Evolutionary conservation across 2,113 vertebrate genomes (phyloP).

Genomic region (Thryonomys swinderianus): DNA sequence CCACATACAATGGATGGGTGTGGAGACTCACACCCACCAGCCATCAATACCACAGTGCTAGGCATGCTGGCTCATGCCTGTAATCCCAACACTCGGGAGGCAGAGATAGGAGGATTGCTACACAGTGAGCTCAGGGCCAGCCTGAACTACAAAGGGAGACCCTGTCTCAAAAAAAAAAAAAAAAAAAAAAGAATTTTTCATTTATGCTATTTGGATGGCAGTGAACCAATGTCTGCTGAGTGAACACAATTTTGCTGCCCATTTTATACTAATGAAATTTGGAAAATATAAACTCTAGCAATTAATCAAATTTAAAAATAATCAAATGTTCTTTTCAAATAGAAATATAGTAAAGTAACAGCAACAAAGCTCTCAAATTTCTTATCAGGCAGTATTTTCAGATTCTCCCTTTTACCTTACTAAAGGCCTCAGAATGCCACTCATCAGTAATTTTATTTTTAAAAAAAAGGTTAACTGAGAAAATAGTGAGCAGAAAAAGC

Average conservation of each 20-base stretch:
- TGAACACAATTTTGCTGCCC: neutral
- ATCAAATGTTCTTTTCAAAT: slow-evolving; percentile 41
- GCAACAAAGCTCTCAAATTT: slow-evolving; percentile 1
- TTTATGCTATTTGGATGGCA: neutral
- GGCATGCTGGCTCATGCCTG: no score
- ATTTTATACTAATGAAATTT: slow-evolving; percentile 10
- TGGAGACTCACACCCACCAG: no score
- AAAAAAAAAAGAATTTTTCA: neutral
- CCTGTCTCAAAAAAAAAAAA: no score
- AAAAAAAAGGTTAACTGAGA: slow-evolving; percentile 32
- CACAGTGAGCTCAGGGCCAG: no score
- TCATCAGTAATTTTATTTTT: neutral
- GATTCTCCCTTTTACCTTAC: slow-evolving; percentile 37
- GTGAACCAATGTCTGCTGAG: slow-evolving; percentile 15
- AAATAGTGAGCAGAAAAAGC: neutral
- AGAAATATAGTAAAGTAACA: neutral
- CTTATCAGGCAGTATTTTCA: neutral
- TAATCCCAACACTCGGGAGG: no score
- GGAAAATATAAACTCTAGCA: slow-evolving; percentile 33
- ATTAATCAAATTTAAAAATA: slow-evolving; percentile 49
- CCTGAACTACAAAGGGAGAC: no score
- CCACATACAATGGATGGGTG: no score
- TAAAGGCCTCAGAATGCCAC: neutral
- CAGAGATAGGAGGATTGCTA: no score
- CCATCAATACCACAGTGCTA: no score